These are phyloP conservation scores for Heteronetta atricapilla DNA, from an alignment of 2,113 vertebrate species.

Conservation along the genomic window DNA sequence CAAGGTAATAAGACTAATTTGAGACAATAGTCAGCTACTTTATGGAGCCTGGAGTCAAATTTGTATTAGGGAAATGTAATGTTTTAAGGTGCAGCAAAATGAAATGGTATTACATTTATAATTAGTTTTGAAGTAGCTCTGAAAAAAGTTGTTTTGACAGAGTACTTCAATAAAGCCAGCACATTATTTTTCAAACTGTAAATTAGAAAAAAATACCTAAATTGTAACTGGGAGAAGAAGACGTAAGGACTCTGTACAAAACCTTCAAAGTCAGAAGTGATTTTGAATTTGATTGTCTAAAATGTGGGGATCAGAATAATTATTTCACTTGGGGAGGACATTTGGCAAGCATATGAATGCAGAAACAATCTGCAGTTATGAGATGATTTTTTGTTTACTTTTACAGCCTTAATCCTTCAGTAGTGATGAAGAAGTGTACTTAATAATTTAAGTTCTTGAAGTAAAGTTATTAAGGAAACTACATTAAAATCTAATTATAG, in stretches of 20 bases:
- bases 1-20: background rate
- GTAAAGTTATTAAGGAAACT: background rate
- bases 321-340: background rate
- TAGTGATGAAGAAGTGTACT: background rate
- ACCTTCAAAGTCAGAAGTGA: background rate
- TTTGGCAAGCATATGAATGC: background rate
- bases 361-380: background rate
- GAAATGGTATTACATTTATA: background rate
- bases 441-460: background rate
- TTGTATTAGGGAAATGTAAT: background rate
- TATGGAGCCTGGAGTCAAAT: background rate
- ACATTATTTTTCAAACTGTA: background rate
- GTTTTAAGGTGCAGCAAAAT: slow-evolving; percentile 7
- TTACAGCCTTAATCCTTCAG: background rate
- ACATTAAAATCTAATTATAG: background rate
- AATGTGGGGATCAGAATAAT: background rate
- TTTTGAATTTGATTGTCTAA: background rate
- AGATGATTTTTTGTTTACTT: background rate
- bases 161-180: background rate
- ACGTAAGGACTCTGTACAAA: background rate
- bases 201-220: background rate
- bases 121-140: background rate
- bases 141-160: background rate
- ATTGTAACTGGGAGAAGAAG: background rate
- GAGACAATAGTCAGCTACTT: background rate